Evolutionary conservation across 2,888 invertebrate species (phyloP), one percentile per base, ranked within the genome.

Genomic region (Xestia ashworthii): DNA sequence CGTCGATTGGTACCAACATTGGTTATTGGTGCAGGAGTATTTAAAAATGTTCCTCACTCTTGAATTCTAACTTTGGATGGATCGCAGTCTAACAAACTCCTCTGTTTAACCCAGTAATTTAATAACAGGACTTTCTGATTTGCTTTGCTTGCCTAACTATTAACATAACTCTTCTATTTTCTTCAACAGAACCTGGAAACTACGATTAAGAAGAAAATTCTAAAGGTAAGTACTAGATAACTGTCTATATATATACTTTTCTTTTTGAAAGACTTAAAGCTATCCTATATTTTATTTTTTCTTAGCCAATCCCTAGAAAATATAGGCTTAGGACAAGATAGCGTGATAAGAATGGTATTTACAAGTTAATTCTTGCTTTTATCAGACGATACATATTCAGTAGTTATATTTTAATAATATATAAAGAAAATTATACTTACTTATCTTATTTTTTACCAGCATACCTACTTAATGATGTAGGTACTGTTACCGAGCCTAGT

Each of bases 91-190:
- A 87, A 87, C 81, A 80, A 67, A 3, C 58, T 58, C 14, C 25
- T 75, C 76, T 83, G 5, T 78, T 79, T 78, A 76, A 81, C 71
- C 71, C 75, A 66, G 65, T 77, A 76, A 80, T 83, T 11, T 44
- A 71, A 55, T 87, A 87, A 80, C 76, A 76, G 73, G 78, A 74
- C 60, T 74, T 69, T 76, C 46, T 80, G 74, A 81, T 80, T 87
- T 84, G 81, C 84, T 80, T 83, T 82, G 87, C 89, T 89, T 89
- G 76, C 74, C 83, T 90, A 89, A 90, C 89, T 82, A 79, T 84
- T 89, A 87, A 89, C 89, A 84, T 48, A 32, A 55, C 76, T 78
- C 79, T n/a, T 89, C 87, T 84, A 69, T 86, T 89, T 85, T 81
- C 69, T 76, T 80, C 82, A 55, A 72, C 88, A 88, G 88, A 73